Evolutionary conservation across 2,888 invertebrate genomes (phyloP), one percentile per base, ranked within the genome.

Genomic region (Hymenopus coronatus): DNA sequence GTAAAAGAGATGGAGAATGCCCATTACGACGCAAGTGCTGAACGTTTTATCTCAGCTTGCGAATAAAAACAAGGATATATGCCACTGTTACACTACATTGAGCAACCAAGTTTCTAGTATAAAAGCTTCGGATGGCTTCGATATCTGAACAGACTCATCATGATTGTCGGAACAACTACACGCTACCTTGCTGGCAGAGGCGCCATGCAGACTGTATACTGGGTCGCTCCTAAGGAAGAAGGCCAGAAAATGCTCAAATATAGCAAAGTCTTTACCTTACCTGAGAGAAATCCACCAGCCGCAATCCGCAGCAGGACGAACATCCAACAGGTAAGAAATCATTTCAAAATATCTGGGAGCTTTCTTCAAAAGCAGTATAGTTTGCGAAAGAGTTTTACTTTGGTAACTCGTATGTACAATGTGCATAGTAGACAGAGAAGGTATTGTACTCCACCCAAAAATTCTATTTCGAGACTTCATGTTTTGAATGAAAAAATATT

Each of bases 181-280:
- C 95, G 97, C 89, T 96, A 96, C 92, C 96, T 97, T 91, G 96
- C 96, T 88, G 96, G 96, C 87, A 95, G 96, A 90, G 95, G 96
- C 92, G 96, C 96, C 1, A 95, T 96, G 30, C 96, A 97, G 92
- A 97, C 97, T 0, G 96, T 96, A 0, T 97, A 97, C 91, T 97
- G 97, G 97, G 94, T 96, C 91, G 94, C 95, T 84, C 93, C 94
- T 0, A 94, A 83, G 30, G 28, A 40, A 3, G 30, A 82, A 28
- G 84, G 83, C 20, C 27, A 40, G 33, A 88, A 88, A 27, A 83
- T 88, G 83, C 84, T 88, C 7, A 88, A 88, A 20, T 88, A 88
- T n/a, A 81, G 54, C 84, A 27, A 30, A 12, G 33, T 84, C 6
- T 54, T 88, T 15, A 84, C 83, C 25, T 83, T 88, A 28, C 28